Evolutionary conservation across 2,797 vertebrate species (phyloP), one percentile per base, ranked within the genome.

Genomic region (Alfaro cultratus): DNA sequence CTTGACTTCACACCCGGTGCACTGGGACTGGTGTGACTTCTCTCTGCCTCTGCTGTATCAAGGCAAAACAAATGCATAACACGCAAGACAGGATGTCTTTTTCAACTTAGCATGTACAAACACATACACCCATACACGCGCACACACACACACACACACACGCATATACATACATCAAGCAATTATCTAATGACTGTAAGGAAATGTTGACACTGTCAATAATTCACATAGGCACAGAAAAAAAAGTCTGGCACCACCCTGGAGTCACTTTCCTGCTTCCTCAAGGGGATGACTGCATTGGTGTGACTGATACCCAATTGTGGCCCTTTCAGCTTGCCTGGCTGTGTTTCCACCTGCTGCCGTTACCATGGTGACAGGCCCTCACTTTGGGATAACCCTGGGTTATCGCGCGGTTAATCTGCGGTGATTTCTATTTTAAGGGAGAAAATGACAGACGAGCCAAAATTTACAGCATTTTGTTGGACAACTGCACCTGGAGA

Each of bases 131-230:
- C 74, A 81, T 34, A 85, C 74, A 81, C 39, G 49, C 4, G 6
- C 16, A 26, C 43, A 13, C 31, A 1, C 41, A 67, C 34, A 3
- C 9, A 16, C 45, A 26, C 34, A 7, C 21, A 26, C 67, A 85
- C 75, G 81, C 45, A 43, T 60, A 76, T 34, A 64, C 23, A 16
- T 5, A 57, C 43, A 45, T 41, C 34, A 73, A 31, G 6, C 67
- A 9, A 76, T 71, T 57, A 6, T 75, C 73, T 57, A 70, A 29
- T 9, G 15, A 82, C 86, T 72, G 73, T 75, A 34, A 76, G 76
- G 39, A 86, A 75, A 74, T 93, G 89, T 93, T 95, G 94, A 94
- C 90, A 93, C 57, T 91, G 93, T 93, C 93, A 94, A 93, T 90
- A 94, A 90, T 74, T 74, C 86, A 90, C 73, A 60, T 3, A 87